Conservation (phyloP, 2,797 vertebrate genomes). For the Rhyacichthys aspro region DNA sequence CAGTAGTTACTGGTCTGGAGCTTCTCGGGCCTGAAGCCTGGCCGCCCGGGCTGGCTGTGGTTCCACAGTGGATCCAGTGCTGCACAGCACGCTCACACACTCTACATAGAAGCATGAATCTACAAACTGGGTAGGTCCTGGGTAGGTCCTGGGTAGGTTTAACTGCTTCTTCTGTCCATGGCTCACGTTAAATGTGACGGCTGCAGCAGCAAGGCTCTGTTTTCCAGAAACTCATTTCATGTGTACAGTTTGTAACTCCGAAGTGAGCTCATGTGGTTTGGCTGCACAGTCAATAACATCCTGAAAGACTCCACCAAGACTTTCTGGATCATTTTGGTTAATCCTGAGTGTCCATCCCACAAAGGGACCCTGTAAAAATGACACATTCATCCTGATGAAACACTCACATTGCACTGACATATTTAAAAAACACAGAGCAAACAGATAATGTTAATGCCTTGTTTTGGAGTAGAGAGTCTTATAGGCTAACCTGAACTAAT, state of each 20-base stretch:
- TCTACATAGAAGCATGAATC: slow-evolving; percentile 61
- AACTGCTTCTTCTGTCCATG: slow-evolving; percentile 6
- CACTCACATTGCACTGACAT: no score
- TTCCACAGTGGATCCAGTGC: slow-evolving; percentile 77
- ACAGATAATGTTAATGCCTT: no score
- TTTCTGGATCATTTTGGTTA: neutral
- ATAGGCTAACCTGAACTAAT: no score
- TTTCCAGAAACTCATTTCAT: neutral
- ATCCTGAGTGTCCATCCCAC: neutral
- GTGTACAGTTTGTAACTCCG: neutral
- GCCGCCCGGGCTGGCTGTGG: slow-evolving; percentile 62
- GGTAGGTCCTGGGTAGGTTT: neutral
- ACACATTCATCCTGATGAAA: no score
- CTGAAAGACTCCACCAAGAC: neutral
- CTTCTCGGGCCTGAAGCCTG: slow-evolving; percentile 76
- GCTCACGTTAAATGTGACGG: neutral
- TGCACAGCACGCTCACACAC: slow-evolving; percentile 52
- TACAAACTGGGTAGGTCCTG: slow-evolving; percentile 4
- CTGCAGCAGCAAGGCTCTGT: neutral
- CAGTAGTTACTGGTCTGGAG: slow-evolving; percentile 91
- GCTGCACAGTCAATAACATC: neutral
- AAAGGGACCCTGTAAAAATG: neutral
- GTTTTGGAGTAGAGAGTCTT: no score
- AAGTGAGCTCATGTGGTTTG: neutral
- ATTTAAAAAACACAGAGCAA: no score